A percentile compares a stretch with the other conserved stretches of the same genome.
phyloP scores from a whole-genome alignment of 2,113 vertebrate genomes.

The Bos taurus region DNA sequence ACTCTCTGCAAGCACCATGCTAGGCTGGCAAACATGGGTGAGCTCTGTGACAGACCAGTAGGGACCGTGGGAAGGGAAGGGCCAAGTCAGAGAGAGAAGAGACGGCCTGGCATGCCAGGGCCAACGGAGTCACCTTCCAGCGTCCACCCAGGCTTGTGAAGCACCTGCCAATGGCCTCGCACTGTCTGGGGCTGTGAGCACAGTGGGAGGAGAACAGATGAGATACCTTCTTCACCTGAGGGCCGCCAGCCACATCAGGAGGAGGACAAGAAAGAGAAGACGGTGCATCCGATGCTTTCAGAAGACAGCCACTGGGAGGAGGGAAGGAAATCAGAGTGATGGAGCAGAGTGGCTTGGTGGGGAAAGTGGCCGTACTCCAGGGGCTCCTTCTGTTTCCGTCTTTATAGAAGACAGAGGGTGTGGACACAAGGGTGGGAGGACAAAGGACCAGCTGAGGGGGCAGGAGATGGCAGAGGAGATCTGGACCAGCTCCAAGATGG shows the following conservation, averaged over 20 bases:
- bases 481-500: background rate
- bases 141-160: background rate
- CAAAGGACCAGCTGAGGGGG: background rate
- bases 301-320: background rate
- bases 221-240: background rate
- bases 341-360: background rate
- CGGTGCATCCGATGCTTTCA: background rate
- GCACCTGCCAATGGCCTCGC: accelerated
- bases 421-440: background rate
- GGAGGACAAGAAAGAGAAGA: background rate
- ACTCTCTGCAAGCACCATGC: background rate
- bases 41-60: background rate
- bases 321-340: background rate
- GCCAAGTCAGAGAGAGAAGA: background rate
- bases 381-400: background rate
- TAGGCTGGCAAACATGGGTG: background rate
- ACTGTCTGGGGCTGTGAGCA: background rate
- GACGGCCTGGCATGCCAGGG: accelerated
- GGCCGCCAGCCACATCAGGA: accelerated
- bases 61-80: background rate
- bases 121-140: background rate
- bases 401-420: background rate
- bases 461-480: background rate
- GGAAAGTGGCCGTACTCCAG: background rate
- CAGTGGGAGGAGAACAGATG: too few relatives aligned